These are phyloP conservation scores for Macaria liturata DNA, from an alignment of 2,888 invertebrate genomes.

Conservation along the genomic window DNA sequence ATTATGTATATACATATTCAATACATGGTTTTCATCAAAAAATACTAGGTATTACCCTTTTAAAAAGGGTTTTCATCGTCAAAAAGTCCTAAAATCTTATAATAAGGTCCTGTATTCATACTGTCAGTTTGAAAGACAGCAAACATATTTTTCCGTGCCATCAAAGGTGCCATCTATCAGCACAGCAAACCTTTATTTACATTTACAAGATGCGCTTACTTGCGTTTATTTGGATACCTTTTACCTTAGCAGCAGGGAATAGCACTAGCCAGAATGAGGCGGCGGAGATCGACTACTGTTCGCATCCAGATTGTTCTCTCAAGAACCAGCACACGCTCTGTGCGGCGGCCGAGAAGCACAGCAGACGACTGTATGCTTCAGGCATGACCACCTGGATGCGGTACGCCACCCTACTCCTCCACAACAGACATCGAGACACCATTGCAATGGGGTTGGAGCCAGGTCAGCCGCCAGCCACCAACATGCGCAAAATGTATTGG, in stretches of 20 bases:
- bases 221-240: constrained; percentile 49
- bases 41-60: no score
- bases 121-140: no score
- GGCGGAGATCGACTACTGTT: constrained; percentile 52
- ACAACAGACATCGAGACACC: constrained; percentile 74
- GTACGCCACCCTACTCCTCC: constrained; percentile 67
- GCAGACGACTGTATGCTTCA: constrained; percentile 65
- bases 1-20: no score
- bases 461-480: constrained; percentile 74
- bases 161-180: no score
- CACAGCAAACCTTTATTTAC: neutral
- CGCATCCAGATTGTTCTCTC: constrained; percentile 71
- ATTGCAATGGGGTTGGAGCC: constrained; percentile 75
- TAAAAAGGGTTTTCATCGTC: no score
- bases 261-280: constrained; percentile 27
- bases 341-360: constrained; percentile 58
- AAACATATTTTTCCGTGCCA: no score
- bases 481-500: constrained; percentile 81
- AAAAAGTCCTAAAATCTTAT: no score
- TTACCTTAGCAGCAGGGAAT: constrained; percentile 42
- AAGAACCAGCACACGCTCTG: constrained; percentile 74
- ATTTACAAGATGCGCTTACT: constrained; percentile 43
- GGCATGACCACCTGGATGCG: constrained; percentile 78
- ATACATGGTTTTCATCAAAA: no score
- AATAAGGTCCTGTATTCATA: no score